Evolutionary conservation across 2,113 vertebrate species (phyloP).

Genomic region (Phyllostomus hastatus): DNA sequence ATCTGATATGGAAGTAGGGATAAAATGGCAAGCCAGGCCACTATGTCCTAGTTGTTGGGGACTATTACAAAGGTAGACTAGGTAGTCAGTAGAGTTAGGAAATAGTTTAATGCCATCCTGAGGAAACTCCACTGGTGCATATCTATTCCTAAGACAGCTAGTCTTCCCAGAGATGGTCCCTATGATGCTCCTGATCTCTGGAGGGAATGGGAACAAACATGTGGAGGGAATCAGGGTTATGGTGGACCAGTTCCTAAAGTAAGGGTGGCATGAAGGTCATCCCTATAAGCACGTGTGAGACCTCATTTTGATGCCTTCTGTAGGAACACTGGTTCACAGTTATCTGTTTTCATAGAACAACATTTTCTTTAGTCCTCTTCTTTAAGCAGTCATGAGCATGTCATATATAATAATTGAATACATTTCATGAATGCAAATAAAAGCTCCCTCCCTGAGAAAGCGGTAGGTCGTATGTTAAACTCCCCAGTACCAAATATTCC

Average conservation of each 20-base stretch:
- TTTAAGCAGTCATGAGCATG: not conserved
- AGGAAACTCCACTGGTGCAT: not conserved
- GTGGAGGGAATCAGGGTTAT: not conserved
- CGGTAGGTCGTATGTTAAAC: not conserved
- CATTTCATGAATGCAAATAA: not conserved
- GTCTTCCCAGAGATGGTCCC: not conserved
- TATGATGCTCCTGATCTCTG: not conserved
- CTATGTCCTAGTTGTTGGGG: not conserved
- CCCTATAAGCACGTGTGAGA: not conserved
- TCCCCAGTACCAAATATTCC: not conserved
- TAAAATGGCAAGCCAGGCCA: not conserved
- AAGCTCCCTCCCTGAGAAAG: not conserved
- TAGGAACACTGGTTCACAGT: not conserved
- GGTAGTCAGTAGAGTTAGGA: not conserved
- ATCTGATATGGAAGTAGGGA: not conserved
- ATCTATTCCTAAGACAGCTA: not conserved
- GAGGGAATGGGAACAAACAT: not conserved
- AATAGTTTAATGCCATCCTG: not conserved
- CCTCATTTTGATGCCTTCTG: not conserved
- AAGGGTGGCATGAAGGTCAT: not conserved
- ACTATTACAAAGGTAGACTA: not conserved
- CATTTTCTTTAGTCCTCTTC: not conserved
- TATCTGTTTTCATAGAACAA: not conserved
- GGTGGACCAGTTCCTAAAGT: not conserved
- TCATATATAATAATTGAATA: not conserved